These are phyloP conservation scores for Copsychus sechellarum DNA, from an alignment of 2,113 vertebrate genomes.

Conservation along the genomic window DNA sequence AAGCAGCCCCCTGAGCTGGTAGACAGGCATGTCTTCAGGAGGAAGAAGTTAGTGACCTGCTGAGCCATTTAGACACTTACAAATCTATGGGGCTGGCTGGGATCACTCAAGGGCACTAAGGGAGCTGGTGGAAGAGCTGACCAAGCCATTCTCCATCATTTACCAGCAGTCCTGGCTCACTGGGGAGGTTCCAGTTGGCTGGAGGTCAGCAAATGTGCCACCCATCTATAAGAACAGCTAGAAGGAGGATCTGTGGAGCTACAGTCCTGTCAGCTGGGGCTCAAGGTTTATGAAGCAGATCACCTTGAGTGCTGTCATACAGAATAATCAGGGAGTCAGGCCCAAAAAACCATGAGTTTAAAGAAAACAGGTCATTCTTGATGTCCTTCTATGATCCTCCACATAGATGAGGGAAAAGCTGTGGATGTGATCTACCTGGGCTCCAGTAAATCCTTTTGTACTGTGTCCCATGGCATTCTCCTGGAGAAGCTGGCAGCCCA, in stretches of 20 bases:
- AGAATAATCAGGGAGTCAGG: not conserved
- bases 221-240: not conserved
- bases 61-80: not conserved
- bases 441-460: not conserved
- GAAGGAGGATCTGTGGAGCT: not conserved
- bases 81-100: not conserved
- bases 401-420: not conserved
- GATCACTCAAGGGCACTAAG: not conserved
- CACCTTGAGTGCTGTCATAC: no score
- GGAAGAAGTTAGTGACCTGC: not conserved
- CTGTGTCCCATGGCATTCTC: not conserved
- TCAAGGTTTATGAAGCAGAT: not conserved
- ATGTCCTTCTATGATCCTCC: not conserved
- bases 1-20: not conserved
- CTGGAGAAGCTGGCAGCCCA: not conserved
- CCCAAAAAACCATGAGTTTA: no score
- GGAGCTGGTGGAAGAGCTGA: not conserved
- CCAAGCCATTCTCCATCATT: not conserved
- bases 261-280: not conserved
- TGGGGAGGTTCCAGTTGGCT: not conserved
- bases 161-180: not conserved
- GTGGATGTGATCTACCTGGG: not conserved
- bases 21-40: not conserved
- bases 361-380: not conserved
- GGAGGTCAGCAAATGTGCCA: not conserved